These are phyloP conservation scores for Drosophila differens DNA, from an alignment of 2,888 invertebrate species.

Conservation along the genomic window DNA sequence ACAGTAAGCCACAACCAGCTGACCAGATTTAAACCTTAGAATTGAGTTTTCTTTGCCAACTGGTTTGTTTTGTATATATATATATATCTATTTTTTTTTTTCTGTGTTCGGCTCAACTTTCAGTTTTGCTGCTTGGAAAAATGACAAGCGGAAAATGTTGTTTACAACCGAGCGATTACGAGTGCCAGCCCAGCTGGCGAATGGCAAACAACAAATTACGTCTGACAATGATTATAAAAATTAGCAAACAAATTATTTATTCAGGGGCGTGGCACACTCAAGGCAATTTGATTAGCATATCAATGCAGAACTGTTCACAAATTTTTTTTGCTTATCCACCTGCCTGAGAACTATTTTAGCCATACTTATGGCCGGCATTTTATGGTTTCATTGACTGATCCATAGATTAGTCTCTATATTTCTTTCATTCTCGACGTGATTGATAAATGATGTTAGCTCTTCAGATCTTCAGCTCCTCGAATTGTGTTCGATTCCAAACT, in stretches of 20 bases:
- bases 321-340: constrained; percentile 23
- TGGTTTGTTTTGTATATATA: constrained; percentile 13
- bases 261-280: constrained; percentile 41
- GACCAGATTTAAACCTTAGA: constrained; percentile 11
- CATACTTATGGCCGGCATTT: constrained; percentile 7
- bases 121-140: constrained; percentile 58
- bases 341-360: constrained; percentile 20
- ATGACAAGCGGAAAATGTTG: constrained; percentile 62
- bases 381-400: constrained; percentile 39
- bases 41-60: constrained; percentile 48
- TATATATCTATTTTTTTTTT: neutral
- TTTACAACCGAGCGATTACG: constrained; percentile 34
- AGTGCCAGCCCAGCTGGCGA: constrained; percentile 12
- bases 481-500: constrained; percentile 12
- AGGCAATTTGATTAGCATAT: constrained; percentile 43
- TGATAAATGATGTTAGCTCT: constrained; percentile 33
- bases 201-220: constrained; percentile 30
- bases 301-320: constrained; percentile 4
- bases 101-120: constrained; percentile 57
- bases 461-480: constrained; percentile 6
- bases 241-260: constrained; percentile 60
- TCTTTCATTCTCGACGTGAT: constrained; percentile 10
- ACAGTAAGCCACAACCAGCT: constrained; percentile 31
- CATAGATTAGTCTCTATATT: constrained; percentile 13
- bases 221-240: constrained; percentile 51